These are phyloP conservation scores for Drosophila picticornis DNA, from an alignment of 2,888 invertebrate genomes.

Conservation along the genomic window DNA sequence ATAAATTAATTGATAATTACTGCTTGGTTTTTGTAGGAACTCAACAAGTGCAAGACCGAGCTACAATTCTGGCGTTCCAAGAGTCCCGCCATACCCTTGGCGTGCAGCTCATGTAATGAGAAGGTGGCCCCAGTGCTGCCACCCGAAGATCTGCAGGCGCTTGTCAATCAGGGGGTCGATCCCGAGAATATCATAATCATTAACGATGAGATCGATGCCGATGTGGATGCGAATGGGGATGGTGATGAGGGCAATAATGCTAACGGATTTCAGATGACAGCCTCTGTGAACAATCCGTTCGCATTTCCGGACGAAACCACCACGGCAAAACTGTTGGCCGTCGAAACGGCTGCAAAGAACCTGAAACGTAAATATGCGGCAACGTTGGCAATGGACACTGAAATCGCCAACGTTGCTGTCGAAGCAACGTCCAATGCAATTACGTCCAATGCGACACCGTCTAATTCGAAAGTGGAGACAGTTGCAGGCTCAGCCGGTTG, in stretches of 20 bases:
- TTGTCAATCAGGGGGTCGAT: constrained; percentile 88
- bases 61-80: constrained; percentile 96
- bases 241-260: constrained; percentile 55
- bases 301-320: constrained; percentile 83
- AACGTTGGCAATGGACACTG: constrained; percentile 25
- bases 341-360: constrained; percentile 80
- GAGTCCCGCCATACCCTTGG: constrained; percentile 90
- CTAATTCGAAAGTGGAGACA: constrained; percentile 39
- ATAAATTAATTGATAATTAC: neutral
- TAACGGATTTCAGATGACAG: constrained; percentile 23
- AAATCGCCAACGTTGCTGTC: constrained; percentile 13
- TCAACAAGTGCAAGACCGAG: constrained; percentile 96
- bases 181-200: constrained; percentile 86
- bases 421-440: constrained; percentile 58
- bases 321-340: constrained; percentile 83
- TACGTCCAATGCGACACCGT: constrained; percentile 62
- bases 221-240: constrained; percentile 37
- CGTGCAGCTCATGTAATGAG: constrained; percentile 90
- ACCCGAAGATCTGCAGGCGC: constrained; percentile 87
- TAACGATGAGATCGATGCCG: constrained; percentile 82
- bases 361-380: constrained; percentile 79
- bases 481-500: constrained; percentile 8
- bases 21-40: constrained; percentile 87
- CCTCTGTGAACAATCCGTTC: constrained; percentile 65
- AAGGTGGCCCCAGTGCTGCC: constrained; percentile 86